A percentile compares a stretch with the other conserved stretches of the same genome.
Evolutionary conservation across 2,888 invertebrate genomes (phyloP).

Genomic region (Oscheius sp.): DNA sequence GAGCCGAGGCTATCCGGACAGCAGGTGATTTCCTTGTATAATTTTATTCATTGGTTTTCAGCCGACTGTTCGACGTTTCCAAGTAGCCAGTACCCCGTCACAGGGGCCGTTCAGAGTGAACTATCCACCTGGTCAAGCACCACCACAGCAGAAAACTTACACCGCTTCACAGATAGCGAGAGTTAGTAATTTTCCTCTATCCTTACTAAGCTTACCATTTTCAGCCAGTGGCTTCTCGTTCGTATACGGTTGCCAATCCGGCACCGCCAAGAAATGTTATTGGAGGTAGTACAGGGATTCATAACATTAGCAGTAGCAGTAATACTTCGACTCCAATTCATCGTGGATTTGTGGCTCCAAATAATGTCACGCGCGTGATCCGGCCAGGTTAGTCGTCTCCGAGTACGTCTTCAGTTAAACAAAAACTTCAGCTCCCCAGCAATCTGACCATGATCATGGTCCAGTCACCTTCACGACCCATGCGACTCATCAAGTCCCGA

Average conservation of each 20-base stretch:
- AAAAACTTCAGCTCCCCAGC: background rate
- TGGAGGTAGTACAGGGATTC: background rate
- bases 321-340: background rate
- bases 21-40: background rate
- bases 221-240: constrained; percentile 30
- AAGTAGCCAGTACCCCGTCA: background rate
- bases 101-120: constrained; percentile 14
- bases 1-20: background rate
- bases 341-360: background rate
- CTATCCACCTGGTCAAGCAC: background rate
- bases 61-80: constrained; percentile 13
- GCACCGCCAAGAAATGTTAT: background rate
- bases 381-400: background rate
- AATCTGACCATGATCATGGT: background rate
- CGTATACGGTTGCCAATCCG: constrained; percentile 27
- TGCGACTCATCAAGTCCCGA: background rate
- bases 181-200: background rate
- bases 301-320: background rate
- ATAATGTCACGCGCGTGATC: background rate
- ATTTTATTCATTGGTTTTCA: background rate
- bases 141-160: constrained; percentile 17
- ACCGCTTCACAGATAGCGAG: constrained; percentile 19
- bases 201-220: background rate
- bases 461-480: constrained; percentile 1
- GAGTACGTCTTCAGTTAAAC: background rate